phyloP scores from a whole-genome alignment of 2,888 invertebrate genomes.

The Tetragonisca angustula region DNA sequence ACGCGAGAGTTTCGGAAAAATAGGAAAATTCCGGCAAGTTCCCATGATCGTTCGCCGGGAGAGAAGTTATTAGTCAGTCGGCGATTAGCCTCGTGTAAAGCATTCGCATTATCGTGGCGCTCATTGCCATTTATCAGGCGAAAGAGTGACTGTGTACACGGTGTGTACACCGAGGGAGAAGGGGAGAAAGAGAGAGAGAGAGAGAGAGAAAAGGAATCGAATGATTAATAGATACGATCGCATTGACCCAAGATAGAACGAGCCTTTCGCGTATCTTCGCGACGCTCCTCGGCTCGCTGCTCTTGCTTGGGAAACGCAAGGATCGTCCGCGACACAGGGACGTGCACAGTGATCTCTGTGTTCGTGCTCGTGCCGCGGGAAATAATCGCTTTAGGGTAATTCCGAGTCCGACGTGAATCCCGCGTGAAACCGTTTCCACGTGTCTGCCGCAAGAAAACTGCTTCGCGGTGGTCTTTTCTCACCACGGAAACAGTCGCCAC shows the following conservation, averaged over 20 bases:
- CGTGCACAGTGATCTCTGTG: constrained; percentile 59
- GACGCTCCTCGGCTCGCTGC: constrained; percentile 33
- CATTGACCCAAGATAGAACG: constrained; percentile 68
- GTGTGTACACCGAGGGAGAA: neutral
- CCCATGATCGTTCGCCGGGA: constrained; percentile 63
- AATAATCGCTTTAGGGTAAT: constrained; percentile 57
- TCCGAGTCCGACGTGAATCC: constrained; percentile 15
- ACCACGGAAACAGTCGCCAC: constrained; percentile 27
- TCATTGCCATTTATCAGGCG: constrained; percentile 73
- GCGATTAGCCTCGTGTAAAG: constrained; percentile 69
- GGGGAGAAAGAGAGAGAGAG: neutral
- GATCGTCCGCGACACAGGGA: neutral
- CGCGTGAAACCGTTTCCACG: constrained; percentile 65
- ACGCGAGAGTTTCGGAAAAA: constrained; percentile 18
- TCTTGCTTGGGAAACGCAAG: constrained; percentile 54
- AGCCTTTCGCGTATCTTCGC: constrained; percentile 49
- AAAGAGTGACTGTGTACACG: constrained; percentile 65
- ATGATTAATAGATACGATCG: constrained; percentile 76
- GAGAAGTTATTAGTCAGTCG: constrained; percentile 70
- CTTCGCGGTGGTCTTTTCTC: constrained; percentile 59
- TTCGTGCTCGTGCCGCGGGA: constrained; percentile 51
- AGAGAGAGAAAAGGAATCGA: constrained; percentile 51
- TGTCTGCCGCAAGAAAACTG: constrained; percentile 44
- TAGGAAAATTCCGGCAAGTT: constrained; percentile 48
- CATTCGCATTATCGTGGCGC: constrained; percentile 63